Conservation (phyloP, 2,888 invertebrate species). For the Patella pellucida region DNA sequence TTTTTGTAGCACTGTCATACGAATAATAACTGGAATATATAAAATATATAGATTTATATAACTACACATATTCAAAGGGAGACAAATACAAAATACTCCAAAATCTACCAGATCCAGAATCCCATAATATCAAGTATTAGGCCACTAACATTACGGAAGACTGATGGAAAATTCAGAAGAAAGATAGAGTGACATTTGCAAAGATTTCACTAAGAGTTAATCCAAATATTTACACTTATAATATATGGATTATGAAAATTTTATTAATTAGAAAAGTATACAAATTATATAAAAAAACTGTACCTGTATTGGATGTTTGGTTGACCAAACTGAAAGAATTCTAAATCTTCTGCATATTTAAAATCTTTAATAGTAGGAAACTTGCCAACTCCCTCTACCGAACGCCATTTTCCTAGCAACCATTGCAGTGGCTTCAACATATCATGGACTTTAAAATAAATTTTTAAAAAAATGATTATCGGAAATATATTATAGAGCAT, state of each 20-base stretch:
- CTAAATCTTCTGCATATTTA: constrained; percentile 57
- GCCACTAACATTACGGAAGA: too few species aligned
- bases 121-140: too few species aligned
- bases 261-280: neutral
- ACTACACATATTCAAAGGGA: too few species aligned
- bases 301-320: constrained; percentile 64
- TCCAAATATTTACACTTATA: too few species aligned
- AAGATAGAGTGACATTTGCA: too few species aligned
- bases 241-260: too few species aligned
- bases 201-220: too few species aligned
- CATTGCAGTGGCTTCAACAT: constrained; percentile 57
- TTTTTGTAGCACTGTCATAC: constrained; percentile 45
- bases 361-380: constrained; percentile 63
- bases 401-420: constrained; percentile 65
- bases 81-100: too few species aligned
- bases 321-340: constrained; percentile 62
- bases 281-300: constrained; percentile 13
- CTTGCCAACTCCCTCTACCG: constrained; percentile 52
- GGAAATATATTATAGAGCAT: too few species aligned
- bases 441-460: constrained; percentile 31
- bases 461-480: too few species aligned
- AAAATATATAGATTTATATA: neutral
- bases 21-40: constrained; percentile 50
- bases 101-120: too few species aligned
- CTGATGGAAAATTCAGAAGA: too few species aligned